Percentiles rank a stretch among this genome's conserved stretches.
Conservation (phyloP, 1,140 invertebrate species). For the Apis mellifera region Amel_HAv3.1 CM009934.2:8204501-8205000, state of each 20-base stretch:
- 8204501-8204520: background rate
- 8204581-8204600: background rate
- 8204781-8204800: slow-evolving; percentile 14
- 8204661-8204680: slow-evolving; percentile 20
- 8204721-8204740: background rate
- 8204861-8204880: slow-evolving; percentile 25
- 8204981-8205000: too few relatives aligned
- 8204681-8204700: background rate
- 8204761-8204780: too few relatives aligned
- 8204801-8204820: slow-evolving; percentile 21
- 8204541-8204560: background rate
- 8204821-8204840: background rate
- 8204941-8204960: background rate
- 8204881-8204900: slow-evolving; percentile 24
- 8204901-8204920: slow-evolving; percentile 31
- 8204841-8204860: slow-evolving; percentile 10
- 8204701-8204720: too few relatives aligned
- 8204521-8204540: background rate
- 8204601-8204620: background rate
- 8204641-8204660: slow-evolving; percentile 11
- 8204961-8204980: too few relatives aligned
- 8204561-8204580: too few relatives aligned
- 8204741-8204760: slow-evolving; percentile 39
- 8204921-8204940: slow-evolving; percentile 14
- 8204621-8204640: background rate